Conservation (phyloP, 92 coral and sea anemone genomes). For the Bergia puertoricense region DNA sequence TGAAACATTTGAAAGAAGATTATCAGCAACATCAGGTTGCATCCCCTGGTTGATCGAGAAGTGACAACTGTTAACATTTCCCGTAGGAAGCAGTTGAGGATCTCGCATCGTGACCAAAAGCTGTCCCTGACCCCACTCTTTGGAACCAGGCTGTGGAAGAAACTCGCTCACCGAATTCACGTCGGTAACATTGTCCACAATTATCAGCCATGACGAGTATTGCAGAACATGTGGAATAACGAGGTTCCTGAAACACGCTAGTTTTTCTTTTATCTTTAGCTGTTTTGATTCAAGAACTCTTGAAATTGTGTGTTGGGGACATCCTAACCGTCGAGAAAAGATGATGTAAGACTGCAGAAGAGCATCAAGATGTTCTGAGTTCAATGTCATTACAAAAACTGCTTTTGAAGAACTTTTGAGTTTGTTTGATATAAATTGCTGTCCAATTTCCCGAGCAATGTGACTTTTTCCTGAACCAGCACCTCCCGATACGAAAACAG, state of each 20-base stretch:
- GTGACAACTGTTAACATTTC: slow-evolving; percentile 19
- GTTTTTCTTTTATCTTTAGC: slow-evolving; percentile 33
- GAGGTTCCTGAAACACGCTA: slow-evolving; percentile 46
- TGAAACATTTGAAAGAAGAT: slow-evolving; percentile 45
- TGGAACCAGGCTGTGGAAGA: slow-evolving; percentile 37
- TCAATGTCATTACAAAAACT: slow-evolving; percentile 55
- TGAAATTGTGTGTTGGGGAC: slow-evolving; percentile 41
- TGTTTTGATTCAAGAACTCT: slow-evolving; percentile 46
- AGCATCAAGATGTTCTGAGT: slow-evolving; percentile 41
- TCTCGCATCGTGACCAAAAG: slow-evolving; percentile 48
- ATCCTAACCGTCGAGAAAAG: slow-evolving; percentile 44
- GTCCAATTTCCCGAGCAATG: slow-evolving; percentile 52
- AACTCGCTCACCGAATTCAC: neutral
- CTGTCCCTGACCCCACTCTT: slow-evolving; percentile 34
- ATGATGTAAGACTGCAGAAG: slow-evolving; percentile 48
- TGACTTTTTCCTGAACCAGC: slow-evolving; percentile 66
- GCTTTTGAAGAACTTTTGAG: slow-evolving; percentile 18
- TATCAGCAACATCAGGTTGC: slow-evolving; percentile 43
- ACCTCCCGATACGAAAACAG: slow-evolving; percentile 46
- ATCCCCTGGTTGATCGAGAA: slow-evolving; percentile 53
- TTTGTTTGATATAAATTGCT: slow-evolving; percentile 42
- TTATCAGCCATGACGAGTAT: slow-evolving; percentile 56
- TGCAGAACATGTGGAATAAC: slow-evolving; percentile 36
- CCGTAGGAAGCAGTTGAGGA: neutral
- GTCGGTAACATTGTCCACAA: slow-evolving; percentile 55